A percentile compares a stretch with the other conserved stretches of the same genome.
phyloP scores from a whole-genome alignment of 2,888 invertebrate genomes.

The Leptopilina drosophilae region DNA sequence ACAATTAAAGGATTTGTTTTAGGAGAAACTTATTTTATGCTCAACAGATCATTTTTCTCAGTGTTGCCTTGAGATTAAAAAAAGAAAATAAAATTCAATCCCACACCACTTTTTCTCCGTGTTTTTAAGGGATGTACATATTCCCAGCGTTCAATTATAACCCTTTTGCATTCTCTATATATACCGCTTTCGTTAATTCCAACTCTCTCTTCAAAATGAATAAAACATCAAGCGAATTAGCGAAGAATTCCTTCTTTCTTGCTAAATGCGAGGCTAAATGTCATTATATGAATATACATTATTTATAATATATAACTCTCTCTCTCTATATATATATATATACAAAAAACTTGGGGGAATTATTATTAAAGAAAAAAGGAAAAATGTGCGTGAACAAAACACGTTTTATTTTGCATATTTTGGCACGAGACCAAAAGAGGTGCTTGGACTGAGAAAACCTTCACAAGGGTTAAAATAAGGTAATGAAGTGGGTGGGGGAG shows the following conservation, averaged over 20 bases:
- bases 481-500: neutral
- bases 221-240: slow-evolving; percentile 23
- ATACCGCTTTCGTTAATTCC: slow-evolving; percentile 16
- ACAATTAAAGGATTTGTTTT: too few relatives aligned
- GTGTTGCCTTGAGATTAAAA: too few relatives aligned
- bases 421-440: slow-evolving; percentile 16
- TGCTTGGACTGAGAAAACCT: slow-evolving; percentile 21
- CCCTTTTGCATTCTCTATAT: neutral
- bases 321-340: too few relatives aligned
- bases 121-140: neutral
- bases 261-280: slow-evolving; percentile 2
- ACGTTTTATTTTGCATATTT: slow-evolving; percentile 37
- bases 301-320: neutral
- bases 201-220: slow-evolving; percentile 19
- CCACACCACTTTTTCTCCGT: too few relatives aligned
- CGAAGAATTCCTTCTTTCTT: slow-evolving; percentile 19
- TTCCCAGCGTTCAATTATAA: neutral
- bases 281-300: slow-evolving; percentile 40
- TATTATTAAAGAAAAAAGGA: neutral
- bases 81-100: too few relatives aligned
- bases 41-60: too few relatives aligned
- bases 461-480: neutral
- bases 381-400: slow-evolving; percentile 22
- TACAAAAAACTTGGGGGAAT: neutral
- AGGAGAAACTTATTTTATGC: too few relatives aligned